Evolutionary conservation across 2,888 invertebrate genomes (phyloP), one percentile per base, ranked within the genome.

Genomic region (Hirudinaria manillensis): DNA sequence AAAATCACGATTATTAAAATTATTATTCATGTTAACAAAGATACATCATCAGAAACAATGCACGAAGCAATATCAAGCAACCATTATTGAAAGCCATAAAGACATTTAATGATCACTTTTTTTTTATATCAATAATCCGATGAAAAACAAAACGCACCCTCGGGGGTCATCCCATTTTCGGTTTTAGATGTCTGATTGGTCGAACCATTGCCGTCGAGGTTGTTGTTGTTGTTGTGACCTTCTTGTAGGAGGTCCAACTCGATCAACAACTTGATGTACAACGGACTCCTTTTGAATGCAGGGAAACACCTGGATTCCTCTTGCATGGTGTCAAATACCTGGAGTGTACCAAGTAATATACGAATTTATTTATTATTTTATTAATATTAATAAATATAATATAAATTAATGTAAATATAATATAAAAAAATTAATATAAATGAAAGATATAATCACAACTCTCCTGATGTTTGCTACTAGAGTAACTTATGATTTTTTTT

Each of bases 211-310:
- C 24, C 6, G 38, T 70, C 27, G 38, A 13, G 19, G 29, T 24
- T 55, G 6, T 65, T 34, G 61, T 36, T 61, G 73, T 34, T 21
- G 73, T 32, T 29, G n/a, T 53, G 19, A 16, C 45, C 56, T 10
- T 51, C 53, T 72, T 29, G 32, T 3, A 72, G 16, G 27, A 72
- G 72, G 34, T 91, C 92, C 70, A 92, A 83, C 80, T 92, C 92
- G 70, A 90, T 89, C 66, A 92, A 85, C 76, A 92, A 87, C 81
- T 90, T 90, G 6, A 90, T 86, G 82, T 92, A 92, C 0, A 89
- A 87, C 76, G 88, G 86, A 77, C 89, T 90, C 79, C 88, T 88
- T 78, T 89, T 89, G 83, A 92, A 92, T 0, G 89, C 87, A 70
- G 83, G 82, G 78, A 84, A 85, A 78, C 81, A 84, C 75, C 82